Percentiles rank a stretch among this genome's conserved stretches.
Evolutionary conservation across 2,888 invertebrate species (phyloP).

Genomic region (Pterobdella sp.): DNA sequence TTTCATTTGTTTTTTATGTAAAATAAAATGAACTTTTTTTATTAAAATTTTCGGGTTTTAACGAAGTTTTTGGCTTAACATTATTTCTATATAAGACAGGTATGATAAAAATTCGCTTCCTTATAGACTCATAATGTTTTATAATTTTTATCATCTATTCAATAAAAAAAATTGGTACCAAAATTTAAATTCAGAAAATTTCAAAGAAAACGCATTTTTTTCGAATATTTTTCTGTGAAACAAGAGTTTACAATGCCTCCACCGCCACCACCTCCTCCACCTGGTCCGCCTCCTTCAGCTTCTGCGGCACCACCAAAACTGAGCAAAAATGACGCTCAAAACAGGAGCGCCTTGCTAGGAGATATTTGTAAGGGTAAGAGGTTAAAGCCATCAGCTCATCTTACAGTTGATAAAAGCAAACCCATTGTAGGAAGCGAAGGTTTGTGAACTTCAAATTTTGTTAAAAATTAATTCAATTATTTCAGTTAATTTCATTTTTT

Average conservation of each 20-base stretch:
- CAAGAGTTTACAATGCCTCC: conserved; percentile 11
- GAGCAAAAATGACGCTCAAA: conserved; percentile 7
- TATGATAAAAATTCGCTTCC: not conserved
- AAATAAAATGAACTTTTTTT: not conserved
- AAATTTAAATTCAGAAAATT: not conserved
- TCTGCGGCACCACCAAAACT: conserved; percentile 11
- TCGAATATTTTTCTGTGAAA: not conserved
- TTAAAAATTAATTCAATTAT: too few relatives aligned
- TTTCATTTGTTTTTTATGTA: not conserved
- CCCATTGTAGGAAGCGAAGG: conserved; percentile 26
- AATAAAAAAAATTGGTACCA: not conserved
- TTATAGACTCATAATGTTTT: not conserved
- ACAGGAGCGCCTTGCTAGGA: conserved; percentile 13
- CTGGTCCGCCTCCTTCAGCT: conserved; percentile 11
- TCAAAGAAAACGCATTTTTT: not conserved
- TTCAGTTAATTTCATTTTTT: not conserved
- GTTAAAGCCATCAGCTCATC: conserved; percentile 17
- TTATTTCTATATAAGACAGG: conserved; percentile 9
- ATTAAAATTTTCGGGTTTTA: not conserved
- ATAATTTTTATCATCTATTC: not conserved
- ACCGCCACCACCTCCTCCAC: conserved; percentile 24
- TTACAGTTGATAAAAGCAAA: conserved; percentile 26
- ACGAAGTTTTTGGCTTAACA: not conserved
- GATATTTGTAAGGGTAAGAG: conserved; percentile 25
- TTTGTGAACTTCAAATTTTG: not conserved